phyloP scores from a whole-genome alignment of 2,797 vertebrate genomes.

The Diceros bicornis region DNA sequence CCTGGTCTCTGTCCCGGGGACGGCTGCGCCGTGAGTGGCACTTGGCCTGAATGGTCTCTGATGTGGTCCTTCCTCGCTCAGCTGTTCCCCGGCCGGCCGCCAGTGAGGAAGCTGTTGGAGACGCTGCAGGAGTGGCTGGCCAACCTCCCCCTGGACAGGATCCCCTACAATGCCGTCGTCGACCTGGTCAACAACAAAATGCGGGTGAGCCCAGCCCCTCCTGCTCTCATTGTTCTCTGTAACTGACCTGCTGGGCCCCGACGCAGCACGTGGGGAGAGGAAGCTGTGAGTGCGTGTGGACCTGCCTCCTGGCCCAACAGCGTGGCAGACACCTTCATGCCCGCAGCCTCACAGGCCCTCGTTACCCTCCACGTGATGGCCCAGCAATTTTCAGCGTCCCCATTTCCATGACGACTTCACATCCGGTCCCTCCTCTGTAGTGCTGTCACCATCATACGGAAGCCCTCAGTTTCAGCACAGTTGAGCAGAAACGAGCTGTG shows the following conservation, averaged over 20 bases:
- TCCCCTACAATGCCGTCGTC: slow-evolving; percentile 96
- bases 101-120: slow-evolving; percentile 95
- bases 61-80: slow-evolving; percentile 66
- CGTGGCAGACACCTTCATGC: not conserved
- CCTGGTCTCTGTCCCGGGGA: accelerated
- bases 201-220: slow-evolving; percentile 91
- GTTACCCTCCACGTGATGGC: too few relatives aligned
- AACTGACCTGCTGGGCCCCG: not conserved
- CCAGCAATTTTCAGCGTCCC: too few relatives aligned
- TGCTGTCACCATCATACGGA: not conserved
- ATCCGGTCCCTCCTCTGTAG: not conserved
- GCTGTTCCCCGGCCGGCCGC: slow-evolving; percentile 94
- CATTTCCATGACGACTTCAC: accelerated
- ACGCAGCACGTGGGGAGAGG: not conserved
- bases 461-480: not conserved
- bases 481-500: too few relatives aligned
- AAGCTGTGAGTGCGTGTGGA: not conserved
- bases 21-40: accelerated
- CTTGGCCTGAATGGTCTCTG: accelerated
- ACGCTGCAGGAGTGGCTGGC: slow-evolving; percentile 96
- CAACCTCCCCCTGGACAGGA: slow-evolving; percentile 95
- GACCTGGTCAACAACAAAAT: slow-evolving; percentile 99
- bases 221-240: too few relatives aligned
- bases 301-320: too few relatives aligned
- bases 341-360: not conserved